Base-by-base conservation (phyloP, 1,140 invertebrate genomes). In the Neodiprion lecontei region DNA sequence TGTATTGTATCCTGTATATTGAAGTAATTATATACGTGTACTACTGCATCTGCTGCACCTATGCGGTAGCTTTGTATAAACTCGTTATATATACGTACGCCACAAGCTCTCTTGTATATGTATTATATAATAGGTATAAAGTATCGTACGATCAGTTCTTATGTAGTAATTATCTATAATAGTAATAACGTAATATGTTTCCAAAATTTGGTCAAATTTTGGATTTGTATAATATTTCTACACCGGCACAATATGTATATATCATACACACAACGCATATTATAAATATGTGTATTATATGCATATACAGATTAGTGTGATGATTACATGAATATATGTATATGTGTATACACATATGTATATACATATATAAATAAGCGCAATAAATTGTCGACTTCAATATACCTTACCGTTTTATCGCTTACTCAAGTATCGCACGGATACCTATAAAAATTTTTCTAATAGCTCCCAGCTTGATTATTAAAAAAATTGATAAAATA, bases 181-280 rank as follows among this genome's bases (percentile, higher is more conserved):
- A 61, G n/a, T 61, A 61, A 61, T 61, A 61, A 61, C 9, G n/a
- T 17, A 14, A 61, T 61, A 61, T 61, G 53, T 61, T 12, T 61
- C 11, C 11, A 12, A 61, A 12, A 61, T 61, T 61, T 11, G 8
- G 1, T 61, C 28, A 40, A 61, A 61, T 79, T 80, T 81, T 78
- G 77, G 80, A 84, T 86, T 86, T 86, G 83, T 86, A 86, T 85
- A 67, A 86, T 85, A 86, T 86, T 86, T 86, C 83, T 86, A 86
- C 85, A 84, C 83, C 79, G 78, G 80, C 83, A 84, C 82, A 84
- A 78, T 84, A 77, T 40, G 28, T n/a, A 61, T 61, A n/a, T 61
- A 61, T 61, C 53, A 12, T 61, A 61, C 11, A 12, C n/a, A 61
- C 53, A 61, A 11, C 11, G 2, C n/a, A 61, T 61, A 61, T 61